Evolutionary conservation across 2,888 invertebrate species (phyloP).

Genomic region (Agriotes lineatus): DNA sequence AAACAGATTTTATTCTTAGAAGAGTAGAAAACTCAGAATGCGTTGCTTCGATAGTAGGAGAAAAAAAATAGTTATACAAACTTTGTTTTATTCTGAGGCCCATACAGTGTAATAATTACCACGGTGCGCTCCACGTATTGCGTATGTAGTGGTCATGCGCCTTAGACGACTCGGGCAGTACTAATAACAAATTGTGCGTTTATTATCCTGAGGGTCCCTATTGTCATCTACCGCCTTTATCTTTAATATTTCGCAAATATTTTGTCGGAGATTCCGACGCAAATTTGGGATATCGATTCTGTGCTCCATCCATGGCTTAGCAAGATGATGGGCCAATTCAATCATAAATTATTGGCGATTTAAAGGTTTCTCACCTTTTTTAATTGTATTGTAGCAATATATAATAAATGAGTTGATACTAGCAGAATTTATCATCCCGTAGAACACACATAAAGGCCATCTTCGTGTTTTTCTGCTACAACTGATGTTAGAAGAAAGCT

Average conservation of each 20-base stretch:
- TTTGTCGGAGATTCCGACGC: background rate
- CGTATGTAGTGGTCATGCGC: background rate
- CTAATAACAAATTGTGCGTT: background rate
- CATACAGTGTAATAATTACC: background rate
- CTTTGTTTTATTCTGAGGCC: background rate
- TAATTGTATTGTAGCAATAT: too few species aligned
- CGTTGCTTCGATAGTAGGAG: background rate
- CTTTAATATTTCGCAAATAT: background rate
- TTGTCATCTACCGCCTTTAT: background rate
- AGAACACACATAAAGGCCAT: constrained; percentile 13
- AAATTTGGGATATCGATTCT: background rate
- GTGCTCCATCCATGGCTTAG: background rate
- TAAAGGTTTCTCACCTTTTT: background rate
- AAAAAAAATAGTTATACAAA: background rate
- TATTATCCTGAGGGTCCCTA: background rate
- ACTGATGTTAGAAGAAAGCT: too few species aligned
- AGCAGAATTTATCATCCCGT: background rate
- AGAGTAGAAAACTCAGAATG: background rate
- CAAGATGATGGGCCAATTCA: background rate
- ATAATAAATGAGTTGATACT: background rate
- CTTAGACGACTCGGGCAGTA: background rate
- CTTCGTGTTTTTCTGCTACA: constrained; percentile 28
- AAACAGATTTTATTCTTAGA: background rate
- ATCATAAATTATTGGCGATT: background rate
- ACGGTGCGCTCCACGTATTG: background rate